phyloP scores from a whole-genome alignment of 2,797 vertebrate species.

The Amniataba percoides region DNA sequence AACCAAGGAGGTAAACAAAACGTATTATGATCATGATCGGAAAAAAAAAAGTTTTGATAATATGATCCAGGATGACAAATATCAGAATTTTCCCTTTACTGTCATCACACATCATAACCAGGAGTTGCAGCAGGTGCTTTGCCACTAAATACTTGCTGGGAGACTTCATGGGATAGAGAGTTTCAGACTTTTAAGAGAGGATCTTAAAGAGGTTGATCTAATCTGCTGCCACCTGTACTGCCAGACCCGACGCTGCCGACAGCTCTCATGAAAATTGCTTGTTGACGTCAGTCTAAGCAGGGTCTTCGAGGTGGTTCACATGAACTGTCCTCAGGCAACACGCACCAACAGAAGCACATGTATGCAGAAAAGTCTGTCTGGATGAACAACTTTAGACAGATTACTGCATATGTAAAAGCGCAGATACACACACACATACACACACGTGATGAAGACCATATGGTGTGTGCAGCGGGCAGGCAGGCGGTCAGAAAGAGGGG shows the following conservation, averaged over 20 bases:
- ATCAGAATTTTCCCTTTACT: no score
- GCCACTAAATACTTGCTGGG: no score
- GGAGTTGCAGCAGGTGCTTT: no score
- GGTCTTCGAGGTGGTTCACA: neutral
- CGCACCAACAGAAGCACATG: constrained; percentile 9
- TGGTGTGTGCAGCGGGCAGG: constrained; percentile 64
- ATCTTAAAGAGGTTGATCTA: neutral
- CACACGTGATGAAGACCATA: constrained; percentile 61
- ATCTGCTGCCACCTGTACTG: constrained; percentile 9
- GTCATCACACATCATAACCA: no score
- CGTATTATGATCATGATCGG: neutral
- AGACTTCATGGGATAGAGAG: no score
- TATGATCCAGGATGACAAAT: neutral
- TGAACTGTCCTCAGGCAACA: neutral
- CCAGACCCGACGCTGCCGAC: neutral
- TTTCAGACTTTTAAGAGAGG: neutral
- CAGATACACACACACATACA: constrained; percentile 38
- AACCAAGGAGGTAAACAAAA: neutral
- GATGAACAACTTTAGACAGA: constrained; percentile 51
- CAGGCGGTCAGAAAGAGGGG: constrained; percentile 66
- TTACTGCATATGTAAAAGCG: constrained; percentile 52
- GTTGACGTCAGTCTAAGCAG: neutral
- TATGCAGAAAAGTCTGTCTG: neutral
- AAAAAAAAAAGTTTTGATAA: neutral
- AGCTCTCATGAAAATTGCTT: neutral